Percentiles rank a stretch among this genome's conserved stretches.
Conservation (phyloP, 2,113 vertebrate species). For the Cheirogaleus medius region DNA sequence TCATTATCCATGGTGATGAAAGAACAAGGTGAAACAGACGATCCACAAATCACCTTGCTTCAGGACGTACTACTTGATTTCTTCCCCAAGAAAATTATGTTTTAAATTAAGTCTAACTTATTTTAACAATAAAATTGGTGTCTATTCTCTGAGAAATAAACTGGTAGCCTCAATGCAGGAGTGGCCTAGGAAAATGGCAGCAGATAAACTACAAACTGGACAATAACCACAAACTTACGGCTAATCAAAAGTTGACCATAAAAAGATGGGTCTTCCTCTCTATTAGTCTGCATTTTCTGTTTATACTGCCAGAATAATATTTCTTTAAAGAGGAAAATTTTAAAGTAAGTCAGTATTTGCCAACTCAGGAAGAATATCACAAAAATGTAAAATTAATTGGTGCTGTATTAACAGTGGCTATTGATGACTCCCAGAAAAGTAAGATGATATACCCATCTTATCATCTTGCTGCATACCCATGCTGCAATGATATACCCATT, state of each 20-base stretch:
- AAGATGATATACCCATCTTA: not conserved
- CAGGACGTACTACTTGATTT: constrained; percentile 23
- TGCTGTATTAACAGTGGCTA: not conserved
- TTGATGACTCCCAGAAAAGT: not conserved
- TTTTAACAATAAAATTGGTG: constrained; percentile 32
- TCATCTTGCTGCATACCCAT: not conserved
- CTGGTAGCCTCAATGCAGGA: not conserved
- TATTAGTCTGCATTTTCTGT: constrained; percentile 30
- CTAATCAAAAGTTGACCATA: constrained; percentile 14
- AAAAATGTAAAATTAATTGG: not conserved
- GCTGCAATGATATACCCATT: not conserved
- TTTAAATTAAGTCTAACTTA: constrained; percentile 42
- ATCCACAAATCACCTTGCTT: constrained; percentile 29
- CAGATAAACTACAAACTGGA: not conserved
- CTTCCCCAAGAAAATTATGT: constrained; percentile 18
- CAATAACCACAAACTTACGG: constrained; percentile 3
- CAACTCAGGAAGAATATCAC: constrained; percentile 32
- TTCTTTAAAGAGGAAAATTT: constrained; percentile 20
- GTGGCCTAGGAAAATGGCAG: not conserved
- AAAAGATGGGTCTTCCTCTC: not conserved
- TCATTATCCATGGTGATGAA: constrained; percentile 51
- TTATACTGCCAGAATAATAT: constrained; percentile 25
- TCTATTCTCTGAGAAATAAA: constrained; percentile 30
- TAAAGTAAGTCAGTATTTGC: constrained; percentile 14
- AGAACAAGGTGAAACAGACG: constrained; percentile 41